phyloP scores from a whole-genome alignment of 2,888 invertebrate genomes.

The Pammene aurita region DNA sequence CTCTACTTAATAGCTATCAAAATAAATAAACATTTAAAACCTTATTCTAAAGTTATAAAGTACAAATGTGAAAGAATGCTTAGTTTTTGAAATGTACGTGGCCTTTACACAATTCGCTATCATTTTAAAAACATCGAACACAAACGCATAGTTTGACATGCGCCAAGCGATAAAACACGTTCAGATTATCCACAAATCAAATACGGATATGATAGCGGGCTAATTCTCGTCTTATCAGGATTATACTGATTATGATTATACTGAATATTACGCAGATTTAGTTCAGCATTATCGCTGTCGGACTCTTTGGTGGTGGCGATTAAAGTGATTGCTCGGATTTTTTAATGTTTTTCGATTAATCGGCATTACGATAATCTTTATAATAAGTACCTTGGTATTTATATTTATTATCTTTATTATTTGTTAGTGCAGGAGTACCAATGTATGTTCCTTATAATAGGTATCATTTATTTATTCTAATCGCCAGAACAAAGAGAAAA shows the following conservation, averaged over 20 bases:
- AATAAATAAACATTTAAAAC: neutral
- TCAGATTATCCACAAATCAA: constrained; percentile 58
- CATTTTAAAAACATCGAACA: constrained; percentile 22
- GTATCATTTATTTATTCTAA: too few relatives aligned
- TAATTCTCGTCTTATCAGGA: constrained; percentile 67
- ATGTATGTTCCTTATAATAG: neutral
- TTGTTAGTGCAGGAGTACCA: neutral
- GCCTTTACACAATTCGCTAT: constrained; percentile 4
- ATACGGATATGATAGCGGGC: constrained; percentile 46
- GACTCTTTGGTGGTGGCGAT: constrained; percentile 55
- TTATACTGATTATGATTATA: constrained; percentile 66
- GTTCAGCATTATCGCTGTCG: constrained; percentile 64
- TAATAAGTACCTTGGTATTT: constrained; percentile 5
- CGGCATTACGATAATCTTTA: constrained; percentile 25
- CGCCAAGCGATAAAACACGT: constrained; percentile 51
- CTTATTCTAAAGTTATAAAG: neutral
- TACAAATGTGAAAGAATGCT: neutral
- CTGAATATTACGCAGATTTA: constrained; percentile 61
- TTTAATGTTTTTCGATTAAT: constrained; percentile 34
- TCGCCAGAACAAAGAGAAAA: too few relatives aligned
- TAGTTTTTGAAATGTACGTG: neutral
- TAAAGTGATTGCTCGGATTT: constrained; percentile 19
- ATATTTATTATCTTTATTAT: constrained; percentile 12
- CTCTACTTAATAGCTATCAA: neutral
- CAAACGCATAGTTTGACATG: constrained; percentile 26